phyloP scores from a whole-genome alignment of 2,797 vertebrate genomes.

The Enteromius argenteus region DNA sequence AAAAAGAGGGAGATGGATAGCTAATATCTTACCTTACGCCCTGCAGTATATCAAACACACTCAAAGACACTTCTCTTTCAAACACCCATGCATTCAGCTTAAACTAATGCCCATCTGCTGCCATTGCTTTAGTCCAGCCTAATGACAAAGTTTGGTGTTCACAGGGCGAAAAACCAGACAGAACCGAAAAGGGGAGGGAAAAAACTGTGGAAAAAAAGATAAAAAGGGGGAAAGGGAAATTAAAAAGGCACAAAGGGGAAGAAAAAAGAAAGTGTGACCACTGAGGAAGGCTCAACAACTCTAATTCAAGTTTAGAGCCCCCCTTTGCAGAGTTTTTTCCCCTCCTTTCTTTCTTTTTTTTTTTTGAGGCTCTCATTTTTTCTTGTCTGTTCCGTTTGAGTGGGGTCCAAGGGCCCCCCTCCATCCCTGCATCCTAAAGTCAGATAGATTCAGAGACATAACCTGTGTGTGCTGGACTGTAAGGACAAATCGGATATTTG shows the following conservation, averaged over 20 bases:
- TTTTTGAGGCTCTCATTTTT: slow-evolving; percentile 70
- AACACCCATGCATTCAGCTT: slow-evolving; percentile 26
- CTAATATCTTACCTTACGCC: slow-evolving; percentile 39
- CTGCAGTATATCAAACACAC: slow-evolving; percentile 39
- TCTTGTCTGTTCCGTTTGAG: slow-evolving; percentile 73
- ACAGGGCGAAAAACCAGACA: slow-evolving; percentile 70
- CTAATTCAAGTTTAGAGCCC: slow-evolving; percentile 77
- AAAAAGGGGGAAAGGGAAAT: slow-evolving; percentile 40
- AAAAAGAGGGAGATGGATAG: not conserved
- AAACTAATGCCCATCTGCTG: slow-evolving; percentile 45
- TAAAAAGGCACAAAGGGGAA: slow-evolving; percentile 58
- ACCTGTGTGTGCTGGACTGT: slow-evolving; percentile 40
- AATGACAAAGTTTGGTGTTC: slow-evolving; percentile 80
- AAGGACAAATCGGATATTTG: slow-evolving; percentile 44
- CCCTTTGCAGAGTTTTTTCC: slow-evolving; percentile 70
- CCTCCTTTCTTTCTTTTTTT: slow-evolving; percentile 26
- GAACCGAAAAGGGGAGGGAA: slow-evolving; percentile 48
- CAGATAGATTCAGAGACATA: slow-evolving; percentile 46
- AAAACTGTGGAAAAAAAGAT: slow-evolving; percentile 34
- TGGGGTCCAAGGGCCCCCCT: slow-evolving; percentile 56
- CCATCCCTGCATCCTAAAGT: slow-evolving; percentile 17
- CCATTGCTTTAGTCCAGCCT: slow-evolving; percentile 53
- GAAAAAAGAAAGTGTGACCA: slow-evolving; percentile 70
- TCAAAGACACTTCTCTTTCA: slow-evolving; percentile 41
- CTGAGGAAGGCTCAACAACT: slow-evolving; percentile 76